Evolutionary conservation across 2,888 invertebrate genomes (phyloP).

Genomic region (Drosophila infuscata): DNA sequence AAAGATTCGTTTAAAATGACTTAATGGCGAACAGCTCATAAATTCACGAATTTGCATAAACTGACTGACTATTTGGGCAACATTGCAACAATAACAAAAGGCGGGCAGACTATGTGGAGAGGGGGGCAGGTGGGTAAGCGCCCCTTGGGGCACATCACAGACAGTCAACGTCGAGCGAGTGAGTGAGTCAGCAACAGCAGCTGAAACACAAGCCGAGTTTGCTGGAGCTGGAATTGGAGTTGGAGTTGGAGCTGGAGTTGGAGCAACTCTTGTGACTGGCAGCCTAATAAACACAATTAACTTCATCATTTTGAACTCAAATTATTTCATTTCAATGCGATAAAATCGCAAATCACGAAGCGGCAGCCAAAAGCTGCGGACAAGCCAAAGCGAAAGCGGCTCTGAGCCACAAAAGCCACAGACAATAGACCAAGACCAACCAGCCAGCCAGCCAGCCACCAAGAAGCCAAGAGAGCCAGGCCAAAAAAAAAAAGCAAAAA

Average conservation of each 20-base stretch:
- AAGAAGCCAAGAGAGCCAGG: slow-evolving; percentile 7
- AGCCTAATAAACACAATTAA: slow-evolving; percentile 81
- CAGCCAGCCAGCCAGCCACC: slow-evolving; percentile 3
- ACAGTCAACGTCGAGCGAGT: slow-evolving; percentile 21
- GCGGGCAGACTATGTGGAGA: background rate
- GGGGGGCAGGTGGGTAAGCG: slow-evolving; percentile 53
- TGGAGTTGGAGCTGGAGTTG: slow-evolving; percentile 43
- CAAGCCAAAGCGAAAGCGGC: slow-evolving; percentile 49
- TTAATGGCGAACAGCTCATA: slow-evolving; percentile 78
- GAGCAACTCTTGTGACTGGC: slow-evolving; percentile 67
- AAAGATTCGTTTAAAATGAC: slow-evolving; percentile 76
- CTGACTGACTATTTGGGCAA: slow-evolving; percentile 63
- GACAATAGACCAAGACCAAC: slow-evolving; percentile 58
- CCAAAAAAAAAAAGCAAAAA: background rate
- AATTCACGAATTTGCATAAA: slow-evolving; percentile 79
- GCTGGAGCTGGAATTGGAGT: slow-evolving; percentile 44
- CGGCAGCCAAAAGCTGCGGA: slow-evolving; percentile 46
- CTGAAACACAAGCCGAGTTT: slow-evolving; percentile 6
- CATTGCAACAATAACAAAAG: slow-evolving; percentile 44
- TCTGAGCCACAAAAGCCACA: slow-evolving; percentile 33
- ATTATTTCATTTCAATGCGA: slow-evolving; percentile 84
- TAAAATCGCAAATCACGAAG: slow-evolving; percentile 84
- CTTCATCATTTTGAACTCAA: slow-evolving; percentile 83
- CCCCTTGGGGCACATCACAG: slow-evolving; percentile 59
- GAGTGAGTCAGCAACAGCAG: slow-evolving; percentile 40